Evolutionary conservation across 2,888 invertebrate genomes (phyloP), one percentile per base, ranked within the genome.

Genomic region (Terebella lapidaria): DNA sequence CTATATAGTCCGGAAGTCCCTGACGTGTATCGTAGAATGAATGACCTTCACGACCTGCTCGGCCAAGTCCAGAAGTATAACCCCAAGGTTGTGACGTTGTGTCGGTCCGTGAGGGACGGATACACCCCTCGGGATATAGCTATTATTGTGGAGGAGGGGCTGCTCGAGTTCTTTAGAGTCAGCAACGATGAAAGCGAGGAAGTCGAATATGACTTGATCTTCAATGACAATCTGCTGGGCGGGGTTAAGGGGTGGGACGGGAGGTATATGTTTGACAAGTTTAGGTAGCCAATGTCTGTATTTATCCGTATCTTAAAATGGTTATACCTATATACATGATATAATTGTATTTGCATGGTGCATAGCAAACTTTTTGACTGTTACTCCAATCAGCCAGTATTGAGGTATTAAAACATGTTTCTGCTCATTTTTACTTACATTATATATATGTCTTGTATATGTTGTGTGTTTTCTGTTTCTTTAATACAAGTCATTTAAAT

Each of bases 31-130:
- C n/a, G 46, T n/a, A 27, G 26, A 15, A 2, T 25, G 22, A 1
- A 20, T 2, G n/a, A 1, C 28, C 20, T 59, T 2, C 20, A 5
- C 1, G 18, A 18, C 2, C 20, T 59, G 24, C 10, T 47, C 20
- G 52, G 24, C 22, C 20, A 22, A 22, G 26, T 57, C 46, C 15
- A 27, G 1, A 10, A 22, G 20, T 18, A 2, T 5, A 10, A 29
- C 18, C 3, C 60, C 51, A 15, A 51, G 20, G 3, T 74, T 18
- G 68, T 74, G 3, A 74, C 75, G 3, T 59, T 76, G 0, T 71
- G 71, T 57, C 58, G 76, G n/a, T 75, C 75, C 1, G 66, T 74
- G 20, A 58, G 76, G 47, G 75, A 75, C 57, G 76, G 76, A 0
- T 76, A 73, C 60, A 74, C 73, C 1, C 76, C 76, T 2, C 69